Evolutionary conservation across 1,140 invertebrate species (phyloP), one percentile per base, ranked within the genome.

Genomic region (Bombus consobrinus): DNA sequence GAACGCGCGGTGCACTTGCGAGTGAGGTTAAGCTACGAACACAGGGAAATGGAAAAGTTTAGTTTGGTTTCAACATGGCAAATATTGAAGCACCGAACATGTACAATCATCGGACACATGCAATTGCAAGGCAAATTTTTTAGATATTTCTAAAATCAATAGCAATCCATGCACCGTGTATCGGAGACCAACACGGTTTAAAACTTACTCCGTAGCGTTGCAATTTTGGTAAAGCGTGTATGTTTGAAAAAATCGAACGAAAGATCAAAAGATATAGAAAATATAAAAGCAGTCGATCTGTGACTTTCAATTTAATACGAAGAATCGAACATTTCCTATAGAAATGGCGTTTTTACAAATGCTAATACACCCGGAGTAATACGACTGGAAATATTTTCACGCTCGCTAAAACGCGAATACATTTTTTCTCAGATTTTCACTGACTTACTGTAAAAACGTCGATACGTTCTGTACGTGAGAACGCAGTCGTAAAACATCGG

Each of bases 11-110:
- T 18, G 6, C 25, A 28, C 5, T 71, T 47, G 2, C 37, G 32
- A 66, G 75, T 62, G 43, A 47, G 5, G 74, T 71, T 69, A 71
- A 84, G 64, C 47, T 59, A n/a, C 32, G 34, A 28, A 62, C 43
- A 79, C 37, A 28, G 62, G 22, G 2, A 39, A 62, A 78, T 69
- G 39, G 28, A n/a, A n/a, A 41, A 37, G 37, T 84, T 78, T 79
- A 68, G 76, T 59, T 53, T 68, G 32, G 43, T 43, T 57, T 62
- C 76, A 2, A 59, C 37, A 39, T n/a, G 32, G n/a, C 13, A 59
- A 69, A 62, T 71, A 57, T 57, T n/a, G 82, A 37, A 43, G 39
- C 28, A 15, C 25, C 25, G 53, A 32, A 39, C n/a, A 25, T 12
- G 13, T 41, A 47, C 53, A 39, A 66, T 64, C 18, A 39, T 39